Evolutionary conservation across 1,140 invertebrate genomes (phyloP), one percentile per base, ranked within the genome.

Genomic region (Drosophila ercepeae): DNA sequence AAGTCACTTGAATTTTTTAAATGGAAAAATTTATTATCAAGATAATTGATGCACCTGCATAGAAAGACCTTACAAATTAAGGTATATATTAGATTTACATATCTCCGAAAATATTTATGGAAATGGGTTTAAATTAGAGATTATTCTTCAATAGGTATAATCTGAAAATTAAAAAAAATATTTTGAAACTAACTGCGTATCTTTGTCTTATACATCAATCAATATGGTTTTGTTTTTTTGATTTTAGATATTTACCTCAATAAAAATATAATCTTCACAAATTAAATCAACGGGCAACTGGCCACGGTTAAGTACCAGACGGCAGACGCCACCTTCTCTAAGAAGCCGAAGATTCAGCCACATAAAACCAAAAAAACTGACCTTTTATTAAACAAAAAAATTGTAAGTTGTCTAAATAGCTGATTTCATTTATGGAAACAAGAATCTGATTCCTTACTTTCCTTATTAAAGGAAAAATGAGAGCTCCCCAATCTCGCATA

Each of bases 301-400:
- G 78, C 90, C 9, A 89, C 90, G 19, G 91, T 91, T 25, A 90
- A 91, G 44, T 91, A 91, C 65, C 90, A 91, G 65, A 90, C 90
- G 34, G 82, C 89, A 21, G 90, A 91, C 75, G 90, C 89, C 42
- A 91, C 90, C 18, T 90, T 91, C 3, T 69, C 91, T 16, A 91
- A 91, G 46, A 89, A 91, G 49, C 90, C 90, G 4, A 91, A 91
- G 81, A 91, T 91, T 18, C 90, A 91, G 64, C 90, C 89, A 4
- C 89, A 91, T 60, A 89, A 91, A 44, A 29, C 71, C 4, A 75
- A 91, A 14, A 44, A 93, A 94, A 46, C 93, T 94, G 45, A 94
- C 94, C 71, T 95, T 95, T 86, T 95, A 94, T 78, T 94, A 94
- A 70, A 93, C 93, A 8, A 93, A 93, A 64, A 94, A 95, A n/a